Evolutionary conservation across 2,888 invertebrate species (phyloP).

Genomic region (Acleris cristana): DNA sequence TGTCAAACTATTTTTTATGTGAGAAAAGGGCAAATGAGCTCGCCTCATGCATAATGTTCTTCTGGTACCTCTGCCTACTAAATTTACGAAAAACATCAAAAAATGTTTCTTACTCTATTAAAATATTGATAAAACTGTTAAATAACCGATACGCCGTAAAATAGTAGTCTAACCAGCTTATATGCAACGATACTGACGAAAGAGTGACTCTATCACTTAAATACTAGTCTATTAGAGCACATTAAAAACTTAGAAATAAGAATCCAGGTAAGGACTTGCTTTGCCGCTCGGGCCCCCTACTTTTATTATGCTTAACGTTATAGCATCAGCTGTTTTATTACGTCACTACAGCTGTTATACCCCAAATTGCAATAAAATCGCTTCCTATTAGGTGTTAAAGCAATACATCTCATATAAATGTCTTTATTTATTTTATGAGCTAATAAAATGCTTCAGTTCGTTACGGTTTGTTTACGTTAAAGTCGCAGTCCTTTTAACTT

Average conservation of each 20-base stretch:
- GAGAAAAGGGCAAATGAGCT: too few species aligned
- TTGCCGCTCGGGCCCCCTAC: slow-evolving; percentile 47
- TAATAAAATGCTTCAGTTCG: slow-evolving; percentile 38
- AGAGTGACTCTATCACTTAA: too few species aligned
- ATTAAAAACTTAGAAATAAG: too few species aligned
- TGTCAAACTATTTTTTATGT: too few species aligned
- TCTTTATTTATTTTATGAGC: slow-evolving; percentile 44
- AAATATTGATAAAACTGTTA: not conserved
- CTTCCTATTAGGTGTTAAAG: slow-evolving; percentile 31
- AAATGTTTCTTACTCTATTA: not conserved
- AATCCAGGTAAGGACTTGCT: not conserved
- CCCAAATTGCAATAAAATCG: slow-evolving; percentile 31
- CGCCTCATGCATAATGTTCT: too few species aligned
- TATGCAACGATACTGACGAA: too few species aligned
- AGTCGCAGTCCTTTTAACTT: slow-evolving; percentile 24
- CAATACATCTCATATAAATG: slow-evolving; percentile 35
- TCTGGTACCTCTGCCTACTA: too few species aligned
- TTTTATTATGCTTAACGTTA: slow-evolving; percentile 68
- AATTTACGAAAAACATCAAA: too few species aligned
- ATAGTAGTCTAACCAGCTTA: too few species aligned
- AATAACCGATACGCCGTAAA: too few species aligned
- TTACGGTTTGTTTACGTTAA: slow-evolving; percentile 30
- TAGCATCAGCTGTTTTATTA: slow-evolving; percentile 75
- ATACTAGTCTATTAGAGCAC: too few species aligned
- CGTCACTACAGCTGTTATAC: slow-evolving; percentile 56